Conservation (phyloP, 2,888 invertebrate genomes). For the Tubiluchus corallicola region DNA sequence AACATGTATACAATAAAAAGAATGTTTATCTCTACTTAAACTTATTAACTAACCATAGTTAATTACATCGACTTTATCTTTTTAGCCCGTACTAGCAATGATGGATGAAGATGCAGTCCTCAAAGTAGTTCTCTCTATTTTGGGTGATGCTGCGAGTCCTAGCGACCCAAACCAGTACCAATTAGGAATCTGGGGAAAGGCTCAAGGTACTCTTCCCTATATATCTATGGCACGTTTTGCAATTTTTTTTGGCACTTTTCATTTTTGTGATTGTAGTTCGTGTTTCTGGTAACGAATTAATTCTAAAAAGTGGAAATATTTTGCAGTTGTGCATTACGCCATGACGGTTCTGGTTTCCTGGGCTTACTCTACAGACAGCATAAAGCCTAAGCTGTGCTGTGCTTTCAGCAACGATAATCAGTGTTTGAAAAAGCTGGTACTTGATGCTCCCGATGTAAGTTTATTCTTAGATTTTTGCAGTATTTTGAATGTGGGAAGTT, state of each 20-base stretch:
- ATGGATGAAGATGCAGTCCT: constrained; percentile 67
- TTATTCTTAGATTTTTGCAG: too few species aligned
- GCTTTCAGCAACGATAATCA: constrained; percentile 41
- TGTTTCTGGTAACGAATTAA: too few species aligned
- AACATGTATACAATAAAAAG: too few species aligned
- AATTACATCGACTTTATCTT: too few species aligned
- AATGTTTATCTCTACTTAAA: too few species aligned
- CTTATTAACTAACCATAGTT: too few species aligned
- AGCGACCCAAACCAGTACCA: constrained; percentile 65
- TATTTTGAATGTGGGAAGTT: too few species aligned
- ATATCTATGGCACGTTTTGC: too few species aligned
- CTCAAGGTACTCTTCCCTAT: too few species aligned
- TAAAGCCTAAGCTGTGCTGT: constrained; percentile 53
- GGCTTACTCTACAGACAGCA: constrained; percentile 67
- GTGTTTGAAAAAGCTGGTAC: constrained; percentile 64
- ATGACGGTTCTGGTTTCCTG: constrained; percentile 80
- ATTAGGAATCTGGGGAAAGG: constrained; percentile 78
- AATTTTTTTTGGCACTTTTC: constrained; percentile 35
- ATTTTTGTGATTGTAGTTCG: constrained; percentile 2
- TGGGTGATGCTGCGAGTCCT: constrained; percentile 63
- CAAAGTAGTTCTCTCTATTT: constrained; percentile 60
- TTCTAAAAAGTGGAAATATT: too few species aligned
- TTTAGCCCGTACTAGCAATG: constrained; percentile 48
- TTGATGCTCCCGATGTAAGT: constrained; percentile 63
- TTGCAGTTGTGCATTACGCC: constrained; percentile 63